Base-by-base conservation (phyloP, 2,113 vertebrate species). In the Clarias batrachus region DNA sequence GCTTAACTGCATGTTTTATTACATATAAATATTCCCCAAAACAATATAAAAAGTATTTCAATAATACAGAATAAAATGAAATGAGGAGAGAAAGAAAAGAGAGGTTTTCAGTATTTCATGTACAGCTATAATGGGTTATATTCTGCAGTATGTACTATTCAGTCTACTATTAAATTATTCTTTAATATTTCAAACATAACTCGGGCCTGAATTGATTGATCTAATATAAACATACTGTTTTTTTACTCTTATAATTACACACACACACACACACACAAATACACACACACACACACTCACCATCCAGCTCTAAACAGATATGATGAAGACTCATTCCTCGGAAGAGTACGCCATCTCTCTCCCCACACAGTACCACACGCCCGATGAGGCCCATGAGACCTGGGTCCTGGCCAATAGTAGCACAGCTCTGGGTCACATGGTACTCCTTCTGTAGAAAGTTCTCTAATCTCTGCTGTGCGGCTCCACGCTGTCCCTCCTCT, bases 281-380 rank as follows among this genome's bases (percentile, higher is more conserved):
- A 48, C 48, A 48, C 7, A 48, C 48, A 60, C 66, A 88, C 56
- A 17, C n/a, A 54, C 11, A 85, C 93, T 91, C 89, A 96, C 95
- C 95, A 19, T 96, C 95, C 87, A 96, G 85, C 90, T 96, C 95
- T 0, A 96, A 91, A 77, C 95, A 96, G 90, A 96, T 95, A 89
- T 95, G 94, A 90, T 96, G 94, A 82, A 96, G 89, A 86, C 94
- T 96, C 95, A 95, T 95, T 17, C 95, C 95, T 66, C 93, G 88
- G 87, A 96, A 96, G 27, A 96, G 91, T 25, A 95, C 94, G 0
- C 95, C 95, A 70, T 96, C 94, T 86, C 81, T 93, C 89, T 96
- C 95, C 59, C 95, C 95, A 10, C 94, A 95, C 3, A 96, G 94
- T 21, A 96, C 92, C 9, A 96, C 95, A 2, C 95, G 92, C 27